Conservation (phyloP, 2,797 vertebrate genomes). For the Malurus splendens region DNA sequence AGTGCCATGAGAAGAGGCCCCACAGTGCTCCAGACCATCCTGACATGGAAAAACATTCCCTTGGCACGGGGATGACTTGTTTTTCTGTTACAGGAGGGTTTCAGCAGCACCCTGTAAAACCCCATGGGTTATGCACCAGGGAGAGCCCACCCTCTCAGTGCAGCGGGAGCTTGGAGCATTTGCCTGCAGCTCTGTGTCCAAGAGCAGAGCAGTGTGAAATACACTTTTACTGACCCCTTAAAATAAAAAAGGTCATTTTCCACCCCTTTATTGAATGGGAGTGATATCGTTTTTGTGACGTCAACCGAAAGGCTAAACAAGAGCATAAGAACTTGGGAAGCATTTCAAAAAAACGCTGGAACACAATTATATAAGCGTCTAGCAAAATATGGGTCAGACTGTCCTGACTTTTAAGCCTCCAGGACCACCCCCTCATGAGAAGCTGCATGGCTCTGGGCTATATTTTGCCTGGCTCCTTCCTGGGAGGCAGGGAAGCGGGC, state of each 20-base stretch:
- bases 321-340: not conserved
- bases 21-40: not conserved
- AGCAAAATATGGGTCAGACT: slow-evolving; percentile 28
- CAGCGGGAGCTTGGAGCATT: not conserved
- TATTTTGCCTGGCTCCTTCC: not conserved
- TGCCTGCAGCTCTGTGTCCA: not conserved
- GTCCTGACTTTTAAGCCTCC: slow-evolving; percentile 35
- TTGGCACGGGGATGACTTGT: not conserved
- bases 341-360: not conserved
- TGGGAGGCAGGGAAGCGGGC: not conserved
- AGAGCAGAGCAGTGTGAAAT: not conserved
- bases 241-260: not conserved
- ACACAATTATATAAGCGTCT: slow-evolving; percentile 24
- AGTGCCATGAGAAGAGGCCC: not conserved
- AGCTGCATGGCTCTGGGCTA: not conserved
- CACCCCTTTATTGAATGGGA: not conserved
- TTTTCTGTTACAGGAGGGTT: not conserved
- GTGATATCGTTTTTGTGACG: not conserved
- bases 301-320: not conserved
- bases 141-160: not conserved
- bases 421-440: slow-evolving; percentile 40
- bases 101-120: not conserved
- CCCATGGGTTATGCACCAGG: rapidly evolving
- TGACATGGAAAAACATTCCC: not conserved
- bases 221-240: not conserved